Conservation (phyloP, 2,797 vertebrate genomes). For the Alexandromys oeconomus region DNA sequence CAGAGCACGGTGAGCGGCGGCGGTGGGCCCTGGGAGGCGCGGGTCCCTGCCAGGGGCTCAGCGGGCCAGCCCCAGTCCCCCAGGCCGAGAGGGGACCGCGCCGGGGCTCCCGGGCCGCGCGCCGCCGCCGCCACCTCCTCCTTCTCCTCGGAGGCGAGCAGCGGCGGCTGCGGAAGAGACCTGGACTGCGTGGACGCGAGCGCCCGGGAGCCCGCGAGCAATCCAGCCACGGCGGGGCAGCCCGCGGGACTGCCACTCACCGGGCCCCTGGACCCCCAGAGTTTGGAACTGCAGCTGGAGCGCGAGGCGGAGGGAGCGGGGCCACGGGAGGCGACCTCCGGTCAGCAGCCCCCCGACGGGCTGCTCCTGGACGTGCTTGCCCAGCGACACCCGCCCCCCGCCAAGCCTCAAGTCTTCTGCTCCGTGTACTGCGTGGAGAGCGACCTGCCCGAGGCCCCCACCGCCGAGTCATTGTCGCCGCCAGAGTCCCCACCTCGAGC, state of each 20-base stretch:
- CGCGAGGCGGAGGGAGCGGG: neutral
- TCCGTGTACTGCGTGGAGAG: constrained; percentile 95
- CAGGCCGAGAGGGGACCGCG: constrained; percentile 41
- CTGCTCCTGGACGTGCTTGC: constrained; percentile 73
- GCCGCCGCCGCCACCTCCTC: neutral
- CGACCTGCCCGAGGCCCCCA: constrained; percentile 86
- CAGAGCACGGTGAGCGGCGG: constrained; percentile 85
- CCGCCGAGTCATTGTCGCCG: constrained; percentile 56
- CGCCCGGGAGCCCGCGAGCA: constrained; percentile 23
- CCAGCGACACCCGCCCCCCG: constrained; percentile 69
- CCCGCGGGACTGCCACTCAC: constrained; percentile 34
- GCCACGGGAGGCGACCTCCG: constrained; percentile 37
- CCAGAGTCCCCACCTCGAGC: constrained; percentile 29
- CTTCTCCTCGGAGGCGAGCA: constrained; percentile 4
- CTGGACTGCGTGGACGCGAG: constrained; percentile 40
- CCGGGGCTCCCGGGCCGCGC: constrained; percentile 50
- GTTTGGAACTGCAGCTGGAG: constrained; percentile 53
- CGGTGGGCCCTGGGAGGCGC: constrained; percentile 64
- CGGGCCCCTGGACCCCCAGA: constrained; percentile 48
- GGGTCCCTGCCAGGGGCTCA: neutral
- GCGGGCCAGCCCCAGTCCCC: constrained; percentile 45
- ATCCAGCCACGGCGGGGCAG: neutral
- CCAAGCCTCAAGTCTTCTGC: constrained; percentile 93
- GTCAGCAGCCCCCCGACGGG: constrained; percentile 52
- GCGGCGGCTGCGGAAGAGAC: constrained; percentile 53